These are phyloP conservation scores for Catamblyrhynchus diadema DNA, from an alignment of 2,797 vertebrate species.

Conservation along the genomic window DNA sequence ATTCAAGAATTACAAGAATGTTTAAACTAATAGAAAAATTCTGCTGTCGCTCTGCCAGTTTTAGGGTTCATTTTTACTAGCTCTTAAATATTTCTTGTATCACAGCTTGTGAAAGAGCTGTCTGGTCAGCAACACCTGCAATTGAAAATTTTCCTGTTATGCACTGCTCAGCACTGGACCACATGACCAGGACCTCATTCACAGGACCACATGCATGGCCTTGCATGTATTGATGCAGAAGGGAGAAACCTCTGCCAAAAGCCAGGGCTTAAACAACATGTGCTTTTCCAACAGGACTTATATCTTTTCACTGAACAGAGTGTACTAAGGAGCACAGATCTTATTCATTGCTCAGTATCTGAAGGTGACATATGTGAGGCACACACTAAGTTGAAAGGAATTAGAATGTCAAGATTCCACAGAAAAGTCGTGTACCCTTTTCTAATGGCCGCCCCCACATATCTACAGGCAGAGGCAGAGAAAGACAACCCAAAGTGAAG, in stretches of 20 bases:
- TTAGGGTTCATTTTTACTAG: not conserved
- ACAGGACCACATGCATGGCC: not conserved
- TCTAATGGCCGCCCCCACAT: accelerated
- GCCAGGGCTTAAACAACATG: not conserved
- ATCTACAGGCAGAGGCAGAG: not conserved
- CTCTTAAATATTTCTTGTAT: not conserved
- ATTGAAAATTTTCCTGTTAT: not conserved
- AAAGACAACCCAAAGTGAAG: not conserved
- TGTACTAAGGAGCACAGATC: not conserved
- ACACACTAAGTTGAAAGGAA: not conserved
- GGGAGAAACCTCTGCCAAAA: not conserved
- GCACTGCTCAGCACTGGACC: not conserved
- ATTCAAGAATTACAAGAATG: not conserved
- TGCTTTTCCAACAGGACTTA: not conserved
- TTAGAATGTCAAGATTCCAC: not conserved
- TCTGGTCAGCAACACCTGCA: not conserved
- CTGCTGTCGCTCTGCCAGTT: not conserved
- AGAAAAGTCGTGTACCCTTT: not conserved
- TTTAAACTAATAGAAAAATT: not conserved
- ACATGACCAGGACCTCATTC: too few species aligned
- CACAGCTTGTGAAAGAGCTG: not conserved
- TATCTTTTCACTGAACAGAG: not conserved
- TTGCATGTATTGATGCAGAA: not conserved
- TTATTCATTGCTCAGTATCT: not conserved
- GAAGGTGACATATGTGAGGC: accelerated